Evolutionary conservation across 1,140 invertebrate species (phyloP).

Genomic region (Camponotus vicinus): DNA sequence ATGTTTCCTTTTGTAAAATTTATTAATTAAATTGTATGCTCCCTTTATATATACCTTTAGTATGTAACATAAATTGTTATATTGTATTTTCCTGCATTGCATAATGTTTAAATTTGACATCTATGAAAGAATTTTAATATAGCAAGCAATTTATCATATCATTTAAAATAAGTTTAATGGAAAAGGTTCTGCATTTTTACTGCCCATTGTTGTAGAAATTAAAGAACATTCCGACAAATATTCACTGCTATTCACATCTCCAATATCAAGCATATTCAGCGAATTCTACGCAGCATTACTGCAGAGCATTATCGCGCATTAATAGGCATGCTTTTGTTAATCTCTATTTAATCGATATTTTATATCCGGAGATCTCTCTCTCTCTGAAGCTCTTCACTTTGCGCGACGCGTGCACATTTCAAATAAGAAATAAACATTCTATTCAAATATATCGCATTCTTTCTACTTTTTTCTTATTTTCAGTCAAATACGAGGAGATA

Average conservation of each 20-base stretch:
- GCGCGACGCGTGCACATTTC: background rate
- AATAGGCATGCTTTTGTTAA: slow-evolving; percentile 42
- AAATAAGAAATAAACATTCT: slow-evolving; percentile 38
- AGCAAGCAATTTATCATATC: slow-evolving; percentile 4
- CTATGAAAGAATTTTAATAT: slow-evolving; percentile 3
- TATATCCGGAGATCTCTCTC: background rate
- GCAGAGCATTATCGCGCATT: slow-evolving; percentile 35
- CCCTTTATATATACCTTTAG: background rate
- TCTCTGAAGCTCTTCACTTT: slow-evolving; percentile 19
- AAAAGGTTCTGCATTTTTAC: slow-evolving; percentile 25
- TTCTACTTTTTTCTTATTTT: background rate
- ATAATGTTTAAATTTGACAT: background rate
- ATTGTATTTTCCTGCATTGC: background rate
- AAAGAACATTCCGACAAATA: slow-evolving; percentile 24
- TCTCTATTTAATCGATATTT: slow-evolving; percentile 52
- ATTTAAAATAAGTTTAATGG: background rate
- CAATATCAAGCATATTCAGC: slow-evolving; percentile 20
- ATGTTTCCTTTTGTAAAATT: too few species aligned
- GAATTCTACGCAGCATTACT: background rate
- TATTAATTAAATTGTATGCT: background rate
- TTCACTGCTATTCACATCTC: slow-evolving; percentile 15
- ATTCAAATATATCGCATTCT: slow-evolving; percentile 6
- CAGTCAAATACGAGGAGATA: too few species aligned
- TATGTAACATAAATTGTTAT: background rate
- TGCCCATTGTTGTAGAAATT: slow-evolving; percentile 9